phyloP scores from a whole-genome alignment of 2,113 vertebrate species.

The Chloropsis cyanopogon region DNA sequence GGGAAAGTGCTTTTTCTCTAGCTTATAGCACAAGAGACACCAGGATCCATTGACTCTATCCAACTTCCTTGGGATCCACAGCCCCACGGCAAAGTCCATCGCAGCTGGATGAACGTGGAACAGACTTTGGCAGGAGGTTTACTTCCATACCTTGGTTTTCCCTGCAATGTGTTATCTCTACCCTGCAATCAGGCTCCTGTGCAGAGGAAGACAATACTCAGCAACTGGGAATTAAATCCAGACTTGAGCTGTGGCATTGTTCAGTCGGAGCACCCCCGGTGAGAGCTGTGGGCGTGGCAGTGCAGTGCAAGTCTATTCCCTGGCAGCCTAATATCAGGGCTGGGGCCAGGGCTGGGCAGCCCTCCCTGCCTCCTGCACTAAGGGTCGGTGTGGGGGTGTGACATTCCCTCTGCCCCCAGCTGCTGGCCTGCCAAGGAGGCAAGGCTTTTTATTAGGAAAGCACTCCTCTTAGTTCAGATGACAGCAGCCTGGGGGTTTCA shows the following conservation, averaged over 20 bases:
- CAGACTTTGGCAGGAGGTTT: neutral
- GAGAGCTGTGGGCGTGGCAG: neutral
- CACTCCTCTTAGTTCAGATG: neutral
- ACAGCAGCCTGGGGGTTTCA: neutral
- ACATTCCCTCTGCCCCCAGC: neutral
- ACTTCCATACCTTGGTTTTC: neutral
- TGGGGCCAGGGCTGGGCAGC: neutral
- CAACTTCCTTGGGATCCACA: neutral
- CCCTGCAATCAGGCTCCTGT: neutral
- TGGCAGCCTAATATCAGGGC: neutral
- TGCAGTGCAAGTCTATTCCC: fast-evolving
- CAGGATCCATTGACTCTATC: neutral
- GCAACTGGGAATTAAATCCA: neutral
- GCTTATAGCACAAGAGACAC: neutral
- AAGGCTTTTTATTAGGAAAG: neutral
- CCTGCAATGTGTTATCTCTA: fast-evolving
- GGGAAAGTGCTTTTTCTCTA: neutral
- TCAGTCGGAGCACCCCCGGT: neutral
- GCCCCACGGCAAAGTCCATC: neutral
- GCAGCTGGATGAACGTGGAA: neutral
- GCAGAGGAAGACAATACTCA: neutral
- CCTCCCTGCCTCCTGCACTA: neutral
- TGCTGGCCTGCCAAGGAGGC: neutral
- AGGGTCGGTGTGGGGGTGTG: fast-evolving
- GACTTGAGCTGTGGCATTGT: neutral